Evolutionary conservation across 2,888 invertebrate species (phyloP), one percentile per base, ranked within the genome.

Genomic region (Rotaria sp.): DNA sequence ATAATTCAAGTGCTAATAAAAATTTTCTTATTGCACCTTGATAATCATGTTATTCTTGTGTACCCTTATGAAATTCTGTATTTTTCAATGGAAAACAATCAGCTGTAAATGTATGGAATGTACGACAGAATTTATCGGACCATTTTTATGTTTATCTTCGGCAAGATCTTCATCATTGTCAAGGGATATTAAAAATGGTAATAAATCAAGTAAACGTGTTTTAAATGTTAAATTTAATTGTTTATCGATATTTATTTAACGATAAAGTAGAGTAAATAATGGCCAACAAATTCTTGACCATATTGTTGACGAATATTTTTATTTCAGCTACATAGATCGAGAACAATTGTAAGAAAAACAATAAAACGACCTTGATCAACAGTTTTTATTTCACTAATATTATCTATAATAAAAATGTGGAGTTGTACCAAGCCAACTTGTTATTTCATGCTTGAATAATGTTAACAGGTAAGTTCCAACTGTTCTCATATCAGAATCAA

Each of bases 61-160:
- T 91, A 21, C 90, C 91, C 59, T 88, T 88, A 5, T 87, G 85
- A 86, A 91, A 90, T 87, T 92, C 92, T 5, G 89, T 88, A 87
- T 92, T 91, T 87, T 89, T 89, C 85, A 91, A 87, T 5, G 92
- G 92, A 87, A 92, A 91, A 88, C 91, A 90, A 87, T 90, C 89
- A 57, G 90, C 89, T 74, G 92, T 90, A 59, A 92, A 88, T 74
- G 89, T 87, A 48, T 85, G n/a, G 38, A 75, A 86, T 35, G 38
- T 18, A n/a, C 84, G 84, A 67, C 84, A 85, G 0, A 45, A 38
- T 3, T 85, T 35, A 57, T 57, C n/a, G 5, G n/a, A 41, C n/a
- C 45, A 52, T 38, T 30, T 35, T 85, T 48, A 30, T n/a, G 57
- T 38, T 85, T 52, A 30, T 59, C 59, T 45, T 59, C 85, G 1